Conservation (phyloP, 1,140 invertebrate species). For the Belonocnema kinseyi region DNA sequence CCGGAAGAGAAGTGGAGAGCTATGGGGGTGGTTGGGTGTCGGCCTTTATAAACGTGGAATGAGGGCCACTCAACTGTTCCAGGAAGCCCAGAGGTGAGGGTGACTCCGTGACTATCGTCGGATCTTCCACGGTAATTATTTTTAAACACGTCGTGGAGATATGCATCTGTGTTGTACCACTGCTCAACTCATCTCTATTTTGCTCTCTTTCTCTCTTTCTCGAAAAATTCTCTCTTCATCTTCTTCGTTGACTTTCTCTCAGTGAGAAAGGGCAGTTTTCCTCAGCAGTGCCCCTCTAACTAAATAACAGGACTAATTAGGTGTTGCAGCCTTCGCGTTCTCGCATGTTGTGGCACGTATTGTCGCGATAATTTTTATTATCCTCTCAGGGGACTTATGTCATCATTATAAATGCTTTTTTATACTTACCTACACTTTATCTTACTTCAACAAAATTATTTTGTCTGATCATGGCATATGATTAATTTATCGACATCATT, state of each 20-base stretch:
- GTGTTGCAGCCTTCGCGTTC: conserved; percentile 45
- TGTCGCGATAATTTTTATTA: conserved; percentile 45
- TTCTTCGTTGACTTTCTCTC: conserved; percentile 17
- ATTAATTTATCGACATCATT: not conserved
- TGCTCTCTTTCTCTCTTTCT: conserved; percentile 48
- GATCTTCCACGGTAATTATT: conserved; percentile 74
- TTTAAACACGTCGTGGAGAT: conserved; percentile 75
- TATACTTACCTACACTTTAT: not conserved
- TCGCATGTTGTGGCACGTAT: conserved; percentile 47
- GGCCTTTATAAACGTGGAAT: conserved; percentile 63
- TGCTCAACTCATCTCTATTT: conserved; percentile 52
- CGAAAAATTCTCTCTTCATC: conserved; percentile 30
- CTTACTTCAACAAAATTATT: no score
- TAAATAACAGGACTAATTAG: conserved; percentile 68
- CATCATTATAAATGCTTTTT: not conserved
- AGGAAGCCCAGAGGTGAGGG: conserved; percentile 61
- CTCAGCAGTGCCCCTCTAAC: conserved; percentile 47
- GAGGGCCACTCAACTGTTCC: conserved; percentile 63
- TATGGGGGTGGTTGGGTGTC: conserved; percentile 40
- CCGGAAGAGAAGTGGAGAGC: conserved; percentile 45
- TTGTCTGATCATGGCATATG: no score
- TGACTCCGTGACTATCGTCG: conserved; percentile 75
- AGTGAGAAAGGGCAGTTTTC: not conserved
- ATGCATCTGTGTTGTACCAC: conserved; percentile 62
- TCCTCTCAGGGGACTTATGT: conserved; percentile 4